phyloP scores from a whole-genome alignment of 2,113 vertebrate species.

The Antennarius striatus region DNA sequence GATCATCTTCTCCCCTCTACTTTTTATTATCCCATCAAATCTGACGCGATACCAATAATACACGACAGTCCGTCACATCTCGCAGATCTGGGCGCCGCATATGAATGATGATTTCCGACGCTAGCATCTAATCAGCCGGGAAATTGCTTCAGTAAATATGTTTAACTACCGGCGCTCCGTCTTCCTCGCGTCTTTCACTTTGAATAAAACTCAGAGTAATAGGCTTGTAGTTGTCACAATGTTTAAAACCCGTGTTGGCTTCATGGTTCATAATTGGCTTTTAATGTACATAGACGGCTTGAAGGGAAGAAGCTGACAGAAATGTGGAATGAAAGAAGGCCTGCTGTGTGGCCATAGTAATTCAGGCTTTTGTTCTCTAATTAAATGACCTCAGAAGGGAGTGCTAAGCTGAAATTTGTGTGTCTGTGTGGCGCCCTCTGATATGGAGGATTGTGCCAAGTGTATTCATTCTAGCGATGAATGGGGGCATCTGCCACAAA shows the following conservation, averaged over 20 bases:
- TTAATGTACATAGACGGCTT: conserved; percentile 62
- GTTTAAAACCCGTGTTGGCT: conserved; percentile 72
- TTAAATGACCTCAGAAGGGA: conserved; percentile 74
- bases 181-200: conserved; percentile 44
- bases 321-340: conserved; percentile 66
- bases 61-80: conserved; percentile 62
- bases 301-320: conserved; percentile 56
- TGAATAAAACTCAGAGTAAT: conserved; percentile 66
- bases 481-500: conserved; percentile 63
- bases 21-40: conserved; percentile 75
- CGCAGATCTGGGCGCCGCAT: conserved; percentile 41
- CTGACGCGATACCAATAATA: conserved; percentile 58
- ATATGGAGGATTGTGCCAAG: conserved; percentile 60
- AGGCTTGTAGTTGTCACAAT: conserved; percentile 73
- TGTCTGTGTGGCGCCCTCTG: conserved; percentile 51
- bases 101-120: conserved; percentile 63
- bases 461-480: conserved; percentile 56
- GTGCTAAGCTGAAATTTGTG: conserved; percentile 53
- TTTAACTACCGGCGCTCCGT: conserved; percentile 38
- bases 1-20: conserved; percentile 56
- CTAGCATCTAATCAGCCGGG: conserved; percentile 61
- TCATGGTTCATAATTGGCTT: conserved; percentile 76
- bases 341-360: conserved; percentile 69
- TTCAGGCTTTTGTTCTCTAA: conserved; percentile 78
- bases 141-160: conserved; percentile 76